Evolutionary conservation across 2,888 invertebrate species (phyloP).

Genomic region (Hartigia nigra): DNA sequence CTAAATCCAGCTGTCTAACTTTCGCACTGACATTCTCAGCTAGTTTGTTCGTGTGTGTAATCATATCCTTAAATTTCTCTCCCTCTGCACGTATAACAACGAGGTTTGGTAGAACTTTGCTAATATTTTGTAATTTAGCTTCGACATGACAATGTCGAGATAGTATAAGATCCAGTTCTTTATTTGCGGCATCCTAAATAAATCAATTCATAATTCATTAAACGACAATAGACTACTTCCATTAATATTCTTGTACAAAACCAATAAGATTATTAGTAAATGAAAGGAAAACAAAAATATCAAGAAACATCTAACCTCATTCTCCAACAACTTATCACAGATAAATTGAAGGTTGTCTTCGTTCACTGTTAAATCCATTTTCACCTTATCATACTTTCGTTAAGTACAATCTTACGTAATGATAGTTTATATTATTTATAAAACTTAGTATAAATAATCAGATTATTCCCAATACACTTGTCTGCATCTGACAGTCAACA

Average conservation of each 20-base stretch:
- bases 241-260: background rate
- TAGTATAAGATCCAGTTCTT: slow-evolving; percentile 78
- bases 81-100: slow-evolving; percentile 82
- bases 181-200: slow-evolving; percentile 68
- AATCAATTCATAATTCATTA: background rate
- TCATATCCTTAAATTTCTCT: slow-evolving; percentile 84
- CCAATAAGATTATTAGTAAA: background rate
- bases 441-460: background rate
- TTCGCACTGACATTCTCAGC: slow-evolving; percentile 96
- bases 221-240: background rate
- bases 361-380: background rate
- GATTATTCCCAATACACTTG: background rate
- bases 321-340: slow-evolving; percentile 51
- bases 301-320: slow-evolving; percentile 44
- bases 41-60: slow-evolving; percentile 85
- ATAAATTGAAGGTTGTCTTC: slow-evolving; percentile 51
- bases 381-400: background rate
- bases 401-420: background rate
- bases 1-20: slow-evolving; percentile 92
- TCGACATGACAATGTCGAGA: slow-evolving; percentile 81
- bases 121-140: slow-evolving; percentile 82
- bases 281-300: slow-evolving; percentile 4
- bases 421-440: background rate
- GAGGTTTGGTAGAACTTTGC: slow-evolving; percentile 84
- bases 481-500: background rate